Evolutionary conservation across 2,797 vertebrate genomes (phyloP).

Genomic region (Coilia nasus): DNA sequence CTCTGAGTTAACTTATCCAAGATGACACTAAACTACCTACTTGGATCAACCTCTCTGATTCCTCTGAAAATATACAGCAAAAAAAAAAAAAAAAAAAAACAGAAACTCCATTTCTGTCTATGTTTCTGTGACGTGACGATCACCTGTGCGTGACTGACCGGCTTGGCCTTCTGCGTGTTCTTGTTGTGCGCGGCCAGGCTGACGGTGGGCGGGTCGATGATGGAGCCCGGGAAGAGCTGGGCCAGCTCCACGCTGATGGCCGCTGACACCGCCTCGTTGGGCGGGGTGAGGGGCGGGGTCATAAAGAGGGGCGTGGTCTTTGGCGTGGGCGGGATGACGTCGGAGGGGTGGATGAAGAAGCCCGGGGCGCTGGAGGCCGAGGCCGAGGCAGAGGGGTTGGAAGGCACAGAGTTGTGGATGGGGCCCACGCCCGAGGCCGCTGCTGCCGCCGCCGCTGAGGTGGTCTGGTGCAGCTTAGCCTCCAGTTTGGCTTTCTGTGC

Average conservation of each 20-base stretch:
- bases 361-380: constrained; percentile 76
- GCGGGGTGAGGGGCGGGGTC: constrained; percentile 97
- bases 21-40: too few relatives aligned
- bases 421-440: constrained; percentile 86
- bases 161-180: constrained; percentile 89
- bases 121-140: neutral
- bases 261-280: constrained; percentile 95
- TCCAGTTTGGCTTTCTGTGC: constrained; percentile 96
- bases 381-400: constrained; percentile 80
- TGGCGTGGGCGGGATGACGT: constrained; percentile 97
- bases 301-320: constrained; percentile 99
- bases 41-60: too few relatives aligned
- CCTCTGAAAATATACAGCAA: constrained; percentile 38
- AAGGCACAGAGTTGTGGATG: constrained; percentile 96
- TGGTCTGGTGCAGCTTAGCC: constrained; percentile 98
- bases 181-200: constrained; percentile 93
- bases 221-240: constrained; percentile 94
- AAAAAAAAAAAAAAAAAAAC: neutral
- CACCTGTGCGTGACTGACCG: constrained; percentile 72
- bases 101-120: neutral
- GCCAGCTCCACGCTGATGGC: constrained; percentile 96
- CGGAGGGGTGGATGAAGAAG: constrained; percentile 98
- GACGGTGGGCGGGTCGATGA: constrained; percentile 92
- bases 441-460: constrained; percentile 86
- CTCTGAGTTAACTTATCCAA: too few relatives aligned